Evolutionary conservation across 2,888 invertebrate species (phyloP), one percentile per base, ranked within the genome.

Genomic region (Cordilura impudica): DNA sequence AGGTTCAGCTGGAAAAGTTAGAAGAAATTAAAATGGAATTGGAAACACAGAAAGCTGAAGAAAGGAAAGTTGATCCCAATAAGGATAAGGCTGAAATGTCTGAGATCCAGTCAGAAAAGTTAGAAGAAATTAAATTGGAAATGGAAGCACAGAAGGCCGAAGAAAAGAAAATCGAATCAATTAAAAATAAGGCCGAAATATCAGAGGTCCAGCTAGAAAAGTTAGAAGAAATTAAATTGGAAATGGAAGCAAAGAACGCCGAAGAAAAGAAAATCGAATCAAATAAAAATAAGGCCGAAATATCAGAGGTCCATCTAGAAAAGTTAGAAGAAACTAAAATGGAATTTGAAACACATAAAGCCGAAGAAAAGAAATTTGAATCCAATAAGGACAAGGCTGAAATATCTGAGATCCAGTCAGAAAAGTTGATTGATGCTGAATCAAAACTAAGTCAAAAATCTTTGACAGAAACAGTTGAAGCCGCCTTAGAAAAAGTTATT

Each of bases 211-310:
- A 39, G 12, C 10, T n/a, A 6, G 26, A 53, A 43, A 39, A 35
- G 12, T 8, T 49, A 0, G 21, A 49, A 49, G 21, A 67, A 4
- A 23, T 53, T 0, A 51, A 75, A 8, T 18, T 70, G 10, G 70
- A 78, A 6, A 26, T 19, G 2, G 70, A 70, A 16, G 12, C 65
- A 1, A 70, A 66, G 19, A 43, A 49, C 29, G 31, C 19, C 2
- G 69, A 47, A 7, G 53, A 78, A 16, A 10, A 66, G 10, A 71
- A 54, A 14, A 7, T 16, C n/a, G 73, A 78, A 10, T 39, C 7
- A 54, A 69, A 69, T 12, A 65, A 77, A 23, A 47, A 69, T 14
- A 31, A 79, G n/a, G 82, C n/a, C 84, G 74, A 75, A 71, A 65
- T 83, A 84, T 66, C 75, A 73, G 75, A 29, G 39, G 31, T 16